Evolutionary conservation across 2,888 invertebrate species (phyloP).

Genomic region (Cyclophora albipunctata): DNA sequence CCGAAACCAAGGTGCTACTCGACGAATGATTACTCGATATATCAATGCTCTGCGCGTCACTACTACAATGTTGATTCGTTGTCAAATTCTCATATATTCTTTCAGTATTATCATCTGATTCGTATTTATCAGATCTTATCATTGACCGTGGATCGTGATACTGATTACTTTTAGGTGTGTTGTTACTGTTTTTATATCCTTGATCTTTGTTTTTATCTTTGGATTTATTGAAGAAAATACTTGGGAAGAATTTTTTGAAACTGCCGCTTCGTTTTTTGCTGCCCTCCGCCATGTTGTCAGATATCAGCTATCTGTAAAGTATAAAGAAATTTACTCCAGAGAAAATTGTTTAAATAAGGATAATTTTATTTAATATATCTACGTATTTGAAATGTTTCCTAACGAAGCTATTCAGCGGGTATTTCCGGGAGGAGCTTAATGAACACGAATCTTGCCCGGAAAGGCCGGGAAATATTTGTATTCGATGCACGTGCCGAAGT

Average conservation of each 20-base stretch:
- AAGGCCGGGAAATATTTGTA: too few relatives aligned
- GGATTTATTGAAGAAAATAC: conserved; percentile 50
- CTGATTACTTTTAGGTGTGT: conserved; percentile 40
- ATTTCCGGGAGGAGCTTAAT: too few relatives aligned
- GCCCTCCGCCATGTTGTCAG: conserved; percentile 44
- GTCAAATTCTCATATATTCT: conserved; percentile 63
- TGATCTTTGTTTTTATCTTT: conserved; percentile 42
- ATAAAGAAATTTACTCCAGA: too few relatives aligned
- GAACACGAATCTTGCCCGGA: too few relatives aligned
- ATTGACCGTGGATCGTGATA: conserved; percentile 47
- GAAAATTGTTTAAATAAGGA: too few relatives aligned
- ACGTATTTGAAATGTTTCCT: too few relatives aligned
- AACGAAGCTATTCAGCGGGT: too few relatives aligned
- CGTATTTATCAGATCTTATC: conserved; percentile 35
- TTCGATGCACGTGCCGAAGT: too few relatives aligned
- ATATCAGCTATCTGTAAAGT: too few relatives aligned
- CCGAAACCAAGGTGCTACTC: conserved; percentile 59
- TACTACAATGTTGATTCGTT: conserved; percentile 27
- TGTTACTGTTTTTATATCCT: conserved; percentile 27
- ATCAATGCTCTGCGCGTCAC: conserved; percentile 30
- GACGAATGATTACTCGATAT: conserved; percentile 51
- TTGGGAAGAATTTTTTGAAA: conserved; percentile 58
- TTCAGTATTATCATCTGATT: conserved; percentile 33
- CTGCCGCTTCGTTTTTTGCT: conserved; percentile 53
- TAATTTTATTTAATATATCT: too few relatives aligned